A percentile compares a stretch with the other conserved stretches of the same genome.
phyloP scores from a whole-genome alignment of 2,113 vertebrate genomes.

The Cyrtonyx montezumae region DNA sequence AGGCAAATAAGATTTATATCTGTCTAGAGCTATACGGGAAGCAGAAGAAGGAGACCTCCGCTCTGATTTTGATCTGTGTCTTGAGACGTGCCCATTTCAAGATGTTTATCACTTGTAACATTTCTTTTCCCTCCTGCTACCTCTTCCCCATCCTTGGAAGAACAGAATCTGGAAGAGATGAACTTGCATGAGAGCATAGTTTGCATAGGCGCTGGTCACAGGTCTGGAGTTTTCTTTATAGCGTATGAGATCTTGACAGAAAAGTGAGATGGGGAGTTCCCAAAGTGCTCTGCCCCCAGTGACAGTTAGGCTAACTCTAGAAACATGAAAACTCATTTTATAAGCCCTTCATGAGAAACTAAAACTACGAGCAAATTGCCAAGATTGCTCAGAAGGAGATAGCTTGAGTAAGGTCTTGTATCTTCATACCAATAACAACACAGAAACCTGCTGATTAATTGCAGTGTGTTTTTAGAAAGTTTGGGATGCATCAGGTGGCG shows the following conservation, averaged over 20 bases:
- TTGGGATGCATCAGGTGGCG: constrained; percentile 74
- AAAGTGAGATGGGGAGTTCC: not conserved
- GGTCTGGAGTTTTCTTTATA: not conserved
- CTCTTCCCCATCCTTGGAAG: not conserved
- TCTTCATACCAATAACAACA: constrained; percentile 24
- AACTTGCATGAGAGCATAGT: not conserved
- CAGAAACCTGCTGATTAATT: constrained; percentile 60
- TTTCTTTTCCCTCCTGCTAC: not conserved
- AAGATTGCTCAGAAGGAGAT: not conserved
- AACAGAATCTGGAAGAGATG: not conserved
- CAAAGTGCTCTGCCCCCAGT: not conserved
- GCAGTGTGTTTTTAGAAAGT: constrained; percentile 36
- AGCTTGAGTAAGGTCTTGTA: not conserved
- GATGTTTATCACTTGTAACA: not conserved
- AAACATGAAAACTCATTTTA: constrained; percentile 7
- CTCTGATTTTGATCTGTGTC: constrained; percentile 34
- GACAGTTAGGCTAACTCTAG: not conserved
- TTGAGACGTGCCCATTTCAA: constrained; percentile 13
- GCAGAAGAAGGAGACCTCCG: constrained; percentile 2
- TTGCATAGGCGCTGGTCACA: not conserved
- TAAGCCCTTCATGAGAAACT: constrained; percentile 16
- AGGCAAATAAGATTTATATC: constrained; percentile 46
- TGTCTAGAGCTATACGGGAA: not conserved
- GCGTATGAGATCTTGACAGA: not conserved
- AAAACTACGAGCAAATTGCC: not conserved